These are phyloP conservation scores for Speoplatyrhinus poulsoni DNA, from an alignment of 2,113 vertebrate genomes.

Conservation along the genomic window DNA sequence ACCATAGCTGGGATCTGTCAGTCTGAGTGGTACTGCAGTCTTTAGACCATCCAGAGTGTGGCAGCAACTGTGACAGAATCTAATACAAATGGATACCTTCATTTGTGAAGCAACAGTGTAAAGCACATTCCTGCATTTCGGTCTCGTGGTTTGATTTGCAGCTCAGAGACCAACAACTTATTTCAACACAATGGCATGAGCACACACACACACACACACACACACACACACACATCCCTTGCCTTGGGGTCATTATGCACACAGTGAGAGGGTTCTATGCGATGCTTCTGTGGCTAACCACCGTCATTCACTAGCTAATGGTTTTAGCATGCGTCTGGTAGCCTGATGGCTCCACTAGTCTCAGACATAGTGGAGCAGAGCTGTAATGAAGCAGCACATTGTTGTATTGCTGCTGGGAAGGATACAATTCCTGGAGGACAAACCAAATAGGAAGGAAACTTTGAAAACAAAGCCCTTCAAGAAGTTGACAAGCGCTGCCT, in stretches of 20 bases:
- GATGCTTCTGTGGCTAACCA: slow-evolving; percentile 54
- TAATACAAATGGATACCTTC: slow-evolving; percentile 31
- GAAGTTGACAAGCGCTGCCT: slow-evolving; percentile 38
- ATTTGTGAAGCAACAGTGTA: slow-evolving; percentile 17
- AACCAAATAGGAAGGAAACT: slow-evolving; percentile 63
- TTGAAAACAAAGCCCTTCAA: slow-evolving; percentile 64
- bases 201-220: slow-evolving; percentile 11
- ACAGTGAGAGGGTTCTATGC: slow-evolving; percentile 45
- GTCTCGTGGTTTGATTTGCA: slow-evolving; percentile 6
- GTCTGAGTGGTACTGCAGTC: slow-evolving; percentile 14
- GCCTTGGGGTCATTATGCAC: slow-evolving; percentile 39
- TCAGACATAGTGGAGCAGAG: slow-evolving; percentile 37
- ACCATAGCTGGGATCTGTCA: slow-evolving; percentile 23
- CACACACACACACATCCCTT: slow-evolving; percentile 2
- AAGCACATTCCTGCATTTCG: slow-evolving; percentile 6
- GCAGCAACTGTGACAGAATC: background rate
- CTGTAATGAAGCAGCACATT: slow-evolving; percentile 60
- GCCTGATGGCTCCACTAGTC: slow-evolving; percentile 53
- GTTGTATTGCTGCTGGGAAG: slow-evolving; percentile 49
- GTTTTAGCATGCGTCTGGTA: slow-evolving; percentile 60
- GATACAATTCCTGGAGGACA: slow-evolving; percentile 50
- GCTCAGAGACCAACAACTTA: slow-evolving; percentile 2
- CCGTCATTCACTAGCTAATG: slow-evolving; percentile 57
- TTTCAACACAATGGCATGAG: slow-evolving; percentile 23
- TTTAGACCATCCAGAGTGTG: slow-evolving; percentile 9